Base-by-base conservation (phyloP, 1,140 invertebrate species). In the Nymphalis io region DNA sequence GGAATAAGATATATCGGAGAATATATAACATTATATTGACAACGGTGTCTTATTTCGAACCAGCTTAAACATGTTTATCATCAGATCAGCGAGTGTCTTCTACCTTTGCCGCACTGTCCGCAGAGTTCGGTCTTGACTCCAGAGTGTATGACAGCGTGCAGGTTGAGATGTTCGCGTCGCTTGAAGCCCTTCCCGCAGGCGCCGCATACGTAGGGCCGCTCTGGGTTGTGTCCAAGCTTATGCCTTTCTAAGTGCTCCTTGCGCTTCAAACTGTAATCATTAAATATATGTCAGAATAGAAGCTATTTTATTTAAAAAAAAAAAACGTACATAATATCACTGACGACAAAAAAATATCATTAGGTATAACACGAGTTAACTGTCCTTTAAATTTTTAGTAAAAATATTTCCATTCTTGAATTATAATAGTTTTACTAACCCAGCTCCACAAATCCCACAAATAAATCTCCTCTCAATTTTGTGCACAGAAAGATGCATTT, bases 231-330 rank as follows among this genome's bases (percentile, higher is more conserved):
- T 1, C 95, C 95, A 33, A 96, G 87, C 82, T 96, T 96, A 81
- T 96, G 96, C 60, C 96, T 88, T 81, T 96, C 95, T 40, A 96
- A 84, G 87, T 96, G 96, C 82, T 96, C 95, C 81, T 96, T 96
- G 8, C 95, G 93, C 77, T 96, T 96, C 33, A 96, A 82, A 1
- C 95, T 95, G 68, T 15, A 53, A 61, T 40, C 92, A 93, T n/a
- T 93, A 21, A 66, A 60, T 57, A 33, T 15, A 64, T 16, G 1
- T 42, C 16, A 48, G 40, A 44, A 33, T 8, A 33, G 27, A 6
- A 33, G 10, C 6, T 33, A 2, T 8, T 33, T 8, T 33, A 33
- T 8, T 8, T 33, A 8, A 3, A 1, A 33, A 33, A 6, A 33
- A 33, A 33, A 33, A 8, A 33, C 10, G 0, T 33, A 8, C 6